A percentile compares a stretch with the other conserved stretches of the same genome.
Conservation (phyloP, 2,888 invertebrate species). For the Spodoptera picta region DNA sequence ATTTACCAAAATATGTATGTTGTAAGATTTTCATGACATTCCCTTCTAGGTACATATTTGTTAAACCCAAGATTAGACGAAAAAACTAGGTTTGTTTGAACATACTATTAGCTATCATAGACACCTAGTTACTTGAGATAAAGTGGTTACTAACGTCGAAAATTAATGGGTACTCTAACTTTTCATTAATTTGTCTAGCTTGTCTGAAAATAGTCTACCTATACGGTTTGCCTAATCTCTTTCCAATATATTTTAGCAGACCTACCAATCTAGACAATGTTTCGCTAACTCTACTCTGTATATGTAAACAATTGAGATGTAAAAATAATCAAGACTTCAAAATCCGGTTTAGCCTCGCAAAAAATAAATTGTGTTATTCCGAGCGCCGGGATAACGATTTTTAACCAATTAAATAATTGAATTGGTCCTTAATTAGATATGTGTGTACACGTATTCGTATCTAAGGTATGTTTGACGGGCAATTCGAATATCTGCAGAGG, state of each 20-base stretch:
- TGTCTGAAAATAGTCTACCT: constrained; percentile 18
- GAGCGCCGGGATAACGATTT: no score
- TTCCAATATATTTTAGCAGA: constrained; percentile 18
- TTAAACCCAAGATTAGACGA: constrained; percentile 48
- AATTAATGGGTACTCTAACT: constrained; percentile 24
- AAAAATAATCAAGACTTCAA: constrained; percentile 23
- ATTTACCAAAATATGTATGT: not conserved
- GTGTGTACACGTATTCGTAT: no score
- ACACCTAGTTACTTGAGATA: constrained; percentile 37
- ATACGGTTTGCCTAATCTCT: constrained; percentile 5
- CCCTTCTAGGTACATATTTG: constrained; percentile 44
- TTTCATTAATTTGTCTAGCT: constrained; percentile 13
- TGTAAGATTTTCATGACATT: constrained; percentile 13
- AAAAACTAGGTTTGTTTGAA: constrained; percentile 54
- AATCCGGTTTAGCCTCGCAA: not conserved
- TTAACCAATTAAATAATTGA: no score
- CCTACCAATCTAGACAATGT: constrained; percentile 5
- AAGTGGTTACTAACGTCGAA: constrained; percentile 21
- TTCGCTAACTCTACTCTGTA: constrained; percentile 1
- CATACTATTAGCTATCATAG: constrained; percentile 40
- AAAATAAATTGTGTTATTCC: constrained; percentile 4
- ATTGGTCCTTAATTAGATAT: no score
- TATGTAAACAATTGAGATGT: constrained; percentile 15
- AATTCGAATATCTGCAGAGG: no score
- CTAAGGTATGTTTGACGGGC: no score